phyloP scores from a whole-genome alignment of 2,888 invertebrate genomes.

The Thereva nobilitata region DNA sequence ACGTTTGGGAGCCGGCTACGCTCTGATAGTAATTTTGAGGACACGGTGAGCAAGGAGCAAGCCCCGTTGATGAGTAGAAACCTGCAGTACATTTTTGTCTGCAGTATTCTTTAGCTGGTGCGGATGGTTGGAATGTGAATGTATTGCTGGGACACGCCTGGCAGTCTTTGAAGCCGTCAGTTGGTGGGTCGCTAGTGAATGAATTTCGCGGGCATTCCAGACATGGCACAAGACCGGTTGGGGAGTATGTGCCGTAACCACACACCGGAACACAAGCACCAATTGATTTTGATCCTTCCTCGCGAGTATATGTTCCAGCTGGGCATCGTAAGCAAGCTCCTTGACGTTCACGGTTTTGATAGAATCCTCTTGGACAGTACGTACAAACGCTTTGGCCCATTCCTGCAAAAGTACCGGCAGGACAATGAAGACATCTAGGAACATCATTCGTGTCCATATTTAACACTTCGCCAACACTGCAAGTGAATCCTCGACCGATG shows the following conservation, averaged over 20 bases:
- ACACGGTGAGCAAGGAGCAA: constrained; percentile 91
- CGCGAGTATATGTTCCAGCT: constrained; percentile 87
- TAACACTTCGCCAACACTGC: constrained; percentile 89
- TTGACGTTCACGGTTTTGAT: constrained; percentile 90
- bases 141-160: constrained; percentile 88
- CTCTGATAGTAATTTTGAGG: constrained; percentile 92
- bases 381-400: constrained; percentile 90
- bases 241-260: constrained; percentile 94
- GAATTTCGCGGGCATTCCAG: constrained; percentile 92
- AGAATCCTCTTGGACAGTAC: constrained; percentile 88
- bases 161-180: constrained; percentile 91
- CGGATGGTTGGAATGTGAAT: constrained; percentile 90
- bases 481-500: constrained; percentile 88
- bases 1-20: constrained; percentile 79
- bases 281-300: constrained; percentile 85
- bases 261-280: constrained; percentile 91
- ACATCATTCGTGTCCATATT: constrained; percentile 92
- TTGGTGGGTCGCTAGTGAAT: constrained; percentile 84
- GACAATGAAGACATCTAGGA: constrained; percentile 93
- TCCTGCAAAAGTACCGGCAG: constrained; percentile 91
- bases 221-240: constrained; percentile 91
- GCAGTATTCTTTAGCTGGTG: constrained; percentile 79
- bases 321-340: constrained; percentile 90
- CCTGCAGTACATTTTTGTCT: constrained; percentile 88
- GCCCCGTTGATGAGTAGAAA: constrained; percentile 87